Evolutionary conservation across 1,140 invertebrate genomes (phyloP), one percentile per base, ranked within the genome.

Genomic region (Drosophila quadrilineata): DNA sequence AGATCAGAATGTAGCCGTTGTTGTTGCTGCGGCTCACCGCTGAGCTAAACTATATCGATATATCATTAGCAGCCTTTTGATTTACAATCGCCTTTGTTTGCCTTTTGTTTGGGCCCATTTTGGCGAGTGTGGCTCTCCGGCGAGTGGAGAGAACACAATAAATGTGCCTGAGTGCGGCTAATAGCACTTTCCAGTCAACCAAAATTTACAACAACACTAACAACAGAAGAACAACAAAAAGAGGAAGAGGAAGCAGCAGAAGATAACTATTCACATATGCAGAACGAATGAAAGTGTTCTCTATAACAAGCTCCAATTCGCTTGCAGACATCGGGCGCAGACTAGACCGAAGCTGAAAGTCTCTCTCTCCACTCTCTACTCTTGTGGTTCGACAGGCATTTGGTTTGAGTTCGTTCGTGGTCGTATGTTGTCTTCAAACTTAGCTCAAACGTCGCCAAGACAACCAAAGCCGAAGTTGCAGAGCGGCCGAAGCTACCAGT

Each of bases 281-380:
- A 80, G 75, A 80, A 80, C 63, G 77, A 82, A 82, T 84, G 76
- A 82, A 82, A 82, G 76, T 82, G 76, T 84, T 82, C 77, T 76
- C 21, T 60, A 26, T 26, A 33, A 22, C 53, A 56, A 65, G 56
- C 57, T 49, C 49, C 49, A 65, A 60, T 70, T 68, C 62, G 63
- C 52, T 33, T 4, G 26, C 21, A 31, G 60, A 64, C 60, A 19
- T 26, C 31, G 21, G 3, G 1, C 6, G 35, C 10, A 14, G 10
- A 38, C 8, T 24, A 29, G 16, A 16, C 5, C 40, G 54, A 43
- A 71, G 46, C 35, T 3, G n/a, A n/a, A n/a, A n/a, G n/a, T n/a
- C n/a, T n/a, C n/a, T n/a, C n/a, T n/a, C n/a, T n/a, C n/a, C n/a
- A n/a, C n/a, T n/a, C n/a, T n/a, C n/a, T n/a, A n/a, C n/a, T n/a